Evolutionary conservation across 2,888 invertebrate genomes (phyloP).

Genomic region (Blastobasis lacticolella): DNA sequence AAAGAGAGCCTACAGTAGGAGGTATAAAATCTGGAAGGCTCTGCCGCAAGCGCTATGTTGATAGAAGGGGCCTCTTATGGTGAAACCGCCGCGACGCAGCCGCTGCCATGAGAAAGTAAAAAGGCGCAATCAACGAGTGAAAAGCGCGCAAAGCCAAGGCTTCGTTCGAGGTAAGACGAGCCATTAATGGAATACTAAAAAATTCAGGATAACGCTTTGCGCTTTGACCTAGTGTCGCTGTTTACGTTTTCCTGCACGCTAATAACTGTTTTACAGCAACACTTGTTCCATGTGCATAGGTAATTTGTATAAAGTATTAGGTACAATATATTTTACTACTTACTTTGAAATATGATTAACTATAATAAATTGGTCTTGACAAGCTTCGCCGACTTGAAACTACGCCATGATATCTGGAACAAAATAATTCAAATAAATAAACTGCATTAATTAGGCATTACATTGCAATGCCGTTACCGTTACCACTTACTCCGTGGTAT

Average conservation of each 20-base stretch:
- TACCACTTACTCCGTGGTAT: no score
- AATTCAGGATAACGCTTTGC: conserved; percentile 55
- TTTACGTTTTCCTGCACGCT: conserved; percentile 16
- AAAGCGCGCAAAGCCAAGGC: conserved; percentile 45
- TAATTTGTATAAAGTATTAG: no score
- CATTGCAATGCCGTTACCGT: no score
- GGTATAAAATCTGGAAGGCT: conserved; percentile 21
- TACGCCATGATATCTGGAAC: conserved; percentile 53
- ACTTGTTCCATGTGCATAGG: no score
- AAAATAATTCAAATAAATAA: conserved; percentile 18
- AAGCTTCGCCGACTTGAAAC: conserved; percentile 23
- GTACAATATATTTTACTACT: conserved; percentile 1
- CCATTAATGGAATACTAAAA: conserved; percentile 64
- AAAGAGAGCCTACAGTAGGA: no score
- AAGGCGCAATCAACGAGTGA: conserved; percentile 66
- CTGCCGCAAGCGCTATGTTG: conserved; percentile 35
- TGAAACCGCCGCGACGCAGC: conserved; percentile 24
- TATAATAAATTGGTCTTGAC: conserved; percentile 6
- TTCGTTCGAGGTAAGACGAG: conserved; percentile 17
- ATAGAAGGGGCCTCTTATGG: conserved; percentile 36
- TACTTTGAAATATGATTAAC: conserved; percentile 4
- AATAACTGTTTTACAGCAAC: conserved; percentile 7
- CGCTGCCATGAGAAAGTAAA: conserved; percentile 49
- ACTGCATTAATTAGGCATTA: no score
- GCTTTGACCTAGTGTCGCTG: conserved; percentile 49